Evolutionary conservation across 2,888 invertebrate genomes (phyloP), one percentile per base, ranked within the genome.

Genomic region (Drosophila bunnanda): DNA sequence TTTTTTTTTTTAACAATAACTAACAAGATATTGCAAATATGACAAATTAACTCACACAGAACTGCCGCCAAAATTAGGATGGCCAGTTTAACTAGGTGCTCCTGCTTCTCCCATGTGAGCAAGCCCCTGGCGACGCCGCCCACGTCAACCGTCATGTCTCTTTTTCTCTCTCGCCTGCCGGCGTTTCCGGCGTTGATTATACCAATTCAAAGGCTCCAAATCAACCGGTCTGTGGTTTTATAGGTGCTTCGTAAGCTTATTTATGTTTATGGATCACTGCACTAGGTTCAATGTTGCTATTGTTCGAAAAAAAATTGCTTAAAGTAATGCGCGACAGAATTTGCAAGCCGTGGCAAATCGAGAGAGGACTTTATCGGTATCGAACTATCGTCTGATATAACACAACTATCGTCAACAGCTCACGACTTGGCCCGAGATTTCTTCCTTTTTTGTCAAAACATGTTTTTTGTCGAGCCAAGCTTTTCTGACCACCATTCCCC

Each of bases 11-110:
- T 52, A 32, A 50, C 46, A 46, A 22, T 62, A 62, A 48, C 66
- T 46, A 15, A 15, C n/a, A 39, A 32, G 60, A 17, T 15, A 32
- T 20, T 13, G 2, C 4, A 13, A 54, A 38, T 38, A 32, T 15
- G 17, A 10, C 8, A 8, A 52, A 41, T 32, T 17, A 69, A 95
- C 97, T 96, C 94, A 98, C 98, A 98, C 89, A 99, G 93, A 91
- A 98, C 95, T 62, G 97, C 97, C 85, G 98, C 98, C 92, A 98
- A 94, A 57, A 98, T 96, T 82, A 99, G 94, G 91, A 99, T 97
- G 79, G 96, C 95, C 89, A 98, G 78, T 75, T 92, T 97, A 50
- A 97, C 92, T 61, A 97, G 93, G 39, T 96, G 96, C 91, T 97
- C 96, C 91, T 97, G 96, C 89, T 97, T 97, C 82, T 96, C 96